These are phyloP conservation scores for Podilymbus podiceps DNA, from an alignment of 2,113 vertebrate genomes.

Conservation along the genomic window DNA sequence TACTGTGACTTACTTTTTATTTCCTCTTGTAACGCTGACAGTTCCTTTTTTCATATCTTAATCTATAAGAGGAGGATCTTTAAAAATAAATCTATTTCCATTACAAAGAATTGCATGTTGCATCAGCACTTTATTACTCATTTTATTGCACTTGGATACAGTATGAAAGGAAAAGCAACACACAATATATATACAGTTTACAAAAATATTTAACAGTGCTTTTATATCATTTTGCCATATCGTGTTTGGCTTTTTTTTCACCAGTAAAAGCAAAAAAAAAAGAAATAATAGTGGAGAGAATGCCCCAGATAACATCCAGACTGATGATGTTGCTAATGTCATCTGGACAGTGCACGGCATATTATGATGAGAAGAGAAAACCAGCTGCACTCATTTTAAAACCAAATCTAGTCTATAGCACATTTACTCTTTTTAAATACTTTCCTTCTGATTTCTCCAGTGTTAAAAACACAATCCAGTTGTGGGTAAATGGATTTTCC, in stretches of 20 bases:
- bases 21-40: neutral
- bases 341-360: rapidly evolving
- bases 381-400: neutral
- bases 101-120: neutral
- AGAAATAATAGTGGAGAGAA: neutral
- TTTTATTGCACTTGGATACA: neutral
- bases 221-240: constrained; percentile 17
- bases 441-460: neutral
- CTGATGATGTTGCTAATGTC: neutral
- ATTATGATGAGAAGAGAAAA: neutral
- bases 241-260: neutral
- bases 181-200: neutral
- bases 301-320: neutral
- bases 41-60: constrained; percentile 2
- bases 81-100: constrained; percentile 13
- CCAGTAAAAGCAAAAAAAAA: neutral
- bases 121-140: neutral
- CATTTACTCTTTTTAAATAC: neutral
- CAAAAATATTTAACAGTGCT: neutral
- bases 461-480: neutral
- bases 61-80: neutral
- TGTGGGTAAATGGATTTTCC: neutral
- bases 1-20: neutral
- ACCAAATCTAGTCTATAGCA: neutral
- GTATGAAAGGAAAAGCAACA: neutral